Evolutionary conservation across 2,797 vertebrate species (phyloP).

Genomic region (Pteropus rufus): DNA sequence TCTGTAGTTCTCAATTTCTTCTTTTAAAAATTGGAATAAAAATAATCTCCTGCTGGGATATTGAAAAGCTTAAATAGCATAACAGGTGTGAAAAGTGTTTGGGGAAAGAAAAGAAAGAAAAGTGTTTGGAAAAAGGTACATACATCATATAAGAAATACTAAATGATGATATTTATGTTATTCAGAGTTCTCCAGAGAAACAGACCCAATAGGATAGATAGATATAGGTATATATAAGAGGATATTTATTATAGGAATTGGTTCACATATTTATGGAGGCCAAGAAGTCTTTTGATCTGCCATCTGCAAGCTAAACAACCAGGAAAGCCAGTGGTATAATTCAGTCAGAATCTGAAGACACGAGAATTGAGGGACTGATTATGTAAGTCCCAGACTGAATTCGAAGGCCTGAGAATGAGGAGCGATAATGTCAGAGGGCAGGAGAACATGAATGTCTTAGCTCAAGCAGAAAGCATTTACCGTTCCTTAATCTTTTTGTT

Average conservation of each 20-base stretch:
- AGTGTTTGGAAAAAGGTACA: background rate
- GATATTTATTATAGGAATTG: background rate
- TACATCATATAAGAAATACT: background rate
- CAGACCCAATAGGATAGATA: background rate
- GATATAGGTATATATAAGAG: too few relatives aligned
- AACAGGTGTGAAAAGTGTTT: background rate
- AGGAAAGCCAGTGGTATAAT: background rate
- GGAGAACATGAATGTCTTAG: background rate
- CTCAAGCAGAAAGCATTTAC: background rate
- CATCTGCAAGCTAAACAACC: background rate
- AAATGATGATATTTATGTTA: background rate
- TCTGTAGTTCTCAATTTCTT: background rate
- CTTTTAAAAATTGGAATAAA: background rate
- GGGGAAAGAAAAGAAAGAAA: background rate
- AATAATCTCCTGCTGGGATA: background rate
- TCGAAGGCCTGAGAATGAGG: background rate
- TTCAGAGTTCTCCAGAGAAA: background rate
- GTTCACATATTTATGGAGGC: background rate
- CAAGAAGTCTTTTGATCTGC: background rate
- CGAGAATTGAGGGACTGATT: background rate
- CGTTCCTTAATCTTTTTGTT: background rate
- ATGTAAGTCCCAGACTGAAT: background rate
- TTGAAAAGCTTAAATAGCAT: background rate
- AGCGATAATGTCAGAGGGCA: background rate
- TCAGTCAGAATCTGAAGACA: background rate